These are phyloP conservation scores for Eretmocerus hayati DNA, from an alignment of 2,888 invertebrate genomes.

Conservation along the genomic window DNA sequence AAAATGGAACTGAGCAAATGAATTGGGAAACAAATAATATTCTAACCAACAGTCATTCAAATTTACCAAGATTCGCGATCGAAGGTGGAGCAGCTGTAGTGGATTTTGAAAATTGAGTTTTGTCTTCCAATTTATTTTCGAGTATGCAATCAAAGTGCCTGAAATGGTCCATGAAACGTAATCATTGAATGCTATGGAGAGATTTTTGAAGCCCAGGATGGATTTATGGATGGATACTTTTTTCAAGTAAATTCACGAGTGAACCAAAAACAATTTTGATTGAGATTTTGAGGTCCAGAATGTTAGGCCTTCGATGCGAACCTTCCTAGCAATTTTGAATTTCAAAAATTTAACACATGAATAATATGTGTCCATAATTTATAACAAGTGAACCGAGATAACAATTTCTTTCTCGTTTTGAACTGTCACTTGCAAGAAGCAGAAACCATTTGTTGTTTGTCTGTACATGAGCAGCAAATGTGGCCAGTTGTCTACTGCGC, in stretches of 20 bases:
- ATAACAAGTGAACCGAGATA: constrained; percentile 9
- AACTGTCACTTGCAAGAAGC: background rate
- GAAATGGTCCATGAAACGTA: constrained; percentile 2
- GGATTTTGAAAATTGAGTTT: constrained; percentile 14
- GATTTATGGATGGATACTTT: constrained; percentile 5
- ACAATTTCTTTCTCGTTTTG: background rate
- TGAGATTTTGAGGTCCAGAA: constrained; percentile 12
- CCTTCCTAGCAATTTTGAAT: constrained; percentile 12
- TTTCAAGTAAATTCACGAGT: constrained; percentile 11
- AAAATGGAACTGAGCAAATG: no score
- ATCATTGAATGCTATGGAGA: constrained; percentile 10
- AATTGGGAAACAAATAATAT: background rate
- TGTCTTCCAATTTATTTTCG: background rate
- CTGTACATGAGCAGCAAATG: no score
- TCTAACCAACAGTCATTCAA: constrained; percentile 5
- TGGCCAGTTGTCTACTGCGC: no score
- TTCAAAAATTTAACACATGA: constrained; percentile 4
- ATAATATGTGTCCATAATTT: background rate
- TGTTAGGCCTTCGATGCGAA: constrained; percentile 16
- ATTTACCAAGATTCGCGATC: constrained; percentile 13
- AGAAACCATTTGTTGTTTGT: background rate
- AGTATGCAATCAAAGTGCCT: background rate
- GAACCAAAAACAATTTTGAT: constrained; percentile 4
- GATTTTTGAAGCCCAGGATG: constrained; percentile 12
- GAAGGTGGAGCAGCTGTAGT: constrained; percentile 21